phyloP scores from a whole-genome alignment of 2,797 vertebrate species.

The Nyctalus aviator region DNA sequence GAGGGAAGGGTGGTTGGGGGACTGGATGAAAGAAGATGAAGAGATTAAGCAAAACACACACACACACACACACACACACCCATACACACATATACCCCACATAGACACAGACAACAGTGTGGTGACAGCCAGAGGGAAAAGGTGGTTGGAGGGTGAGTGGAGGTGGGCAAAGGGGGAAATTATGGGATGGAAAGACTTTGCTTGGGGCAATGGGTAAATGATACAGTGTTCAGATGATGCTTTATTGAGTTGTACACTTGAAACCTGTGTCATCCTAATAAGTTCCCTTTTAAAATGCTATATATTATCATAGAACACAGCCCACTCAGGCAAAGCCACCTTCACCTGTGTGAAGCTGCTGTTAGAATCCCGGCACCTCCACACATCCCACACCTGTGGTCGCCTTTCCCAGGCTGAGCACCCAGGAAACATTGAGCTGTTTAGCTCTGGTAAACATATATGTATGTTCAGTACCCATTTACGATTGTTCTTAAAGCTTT shows the following conservation, averaged over 20 bases:
- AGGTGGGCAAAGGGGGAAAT: neutral
- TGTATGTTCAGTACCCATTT: neutral
- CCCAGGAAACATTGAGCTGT: neutral
- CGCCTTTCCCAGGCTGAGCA: neutral
- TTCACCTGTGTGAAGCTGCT: neutral
- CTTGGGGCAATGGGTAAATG: neutral
- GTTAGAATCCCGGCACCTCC: neutral
- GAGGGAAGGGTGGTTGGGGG: neutral
- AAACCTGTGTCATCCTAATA: neutral
- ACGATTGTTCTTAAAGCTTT: neutral
- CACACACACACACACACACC: neutral
- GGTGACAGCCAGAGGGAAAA: neutral
- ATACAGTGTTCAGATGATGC: neutral
- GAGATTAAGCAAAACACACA: neutral
- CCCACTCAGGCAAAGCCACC: constrained; percentile 12
- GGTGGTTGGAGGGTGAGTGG: neutral
- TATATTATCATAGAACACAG: constrained; percentile 20
- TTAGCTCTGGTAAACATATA: fast-evolving
- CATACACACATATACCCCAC: neutral
- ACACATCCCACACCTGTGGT: neutral
- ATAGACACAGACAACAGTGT: neutral
- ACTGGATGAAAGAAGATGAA: neutral
- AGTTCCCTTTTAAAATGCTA: neutral
- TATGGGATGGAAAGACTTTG: neutral
- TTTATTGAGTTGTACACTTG: neutral